These are phyloP conservation scores for Ochropacha duplaris DNA, from an alignment of 2,888 invertebrate species.

Conservation along the genomic window DNA sequence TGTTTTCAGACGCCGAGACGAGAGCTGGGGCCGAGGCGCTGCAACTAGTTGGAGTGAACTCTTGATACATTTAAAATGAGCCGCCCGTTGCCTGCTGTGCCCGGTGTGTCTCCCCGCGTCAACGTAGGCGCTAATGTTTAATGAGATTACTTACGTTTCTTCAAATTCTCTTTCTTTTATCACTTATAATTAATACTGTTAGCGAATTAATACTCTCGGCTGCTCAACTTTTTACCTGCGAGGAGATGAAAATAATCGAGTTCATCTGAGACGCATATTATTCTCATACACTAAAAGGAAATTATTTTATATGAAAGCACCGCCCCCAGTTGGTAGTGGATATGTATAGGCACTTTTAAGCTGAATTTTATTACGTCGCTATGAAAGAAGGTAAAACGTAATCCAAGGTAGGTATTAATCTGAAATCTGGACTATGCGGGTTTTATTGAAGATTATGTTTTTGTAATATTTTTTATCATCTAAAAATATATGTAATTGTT, in stretches of 20 bases:
- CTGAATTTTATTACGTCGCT: constrained; percentile 81
- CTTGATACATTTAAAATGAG: constrained; percentile 78
- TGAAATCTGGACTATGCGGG: constrained; percentile 55
- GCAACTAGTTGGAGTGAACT: constrained; percentile 63
- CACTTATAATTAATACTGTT: constrained; percentile 22
- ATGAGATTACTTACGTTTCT: constrained; percentile 52
- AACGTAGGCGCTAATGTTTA: constrained; percentile 53
- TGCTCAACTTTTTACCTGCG: constrained; percentile 22
- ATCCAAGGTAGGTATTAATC: constrained; percentile 74
- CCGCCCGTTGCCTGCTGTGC: constrained; percentile 29
- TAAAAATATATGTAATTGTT: neutral
- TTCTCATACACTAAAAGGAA: constrained; percentile 42
- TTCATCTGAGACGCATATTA: constrained; percentile 35
- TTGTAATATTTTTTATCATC: constrained; percentile 26
- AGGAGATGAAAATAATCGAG: constrained; percentile 25
- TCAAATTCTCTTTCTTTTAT: constrained; percentile 24
- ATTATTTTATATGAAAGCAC: constrained; percentile 44
- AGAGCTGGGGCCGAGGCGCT: constrained; percentile 33
- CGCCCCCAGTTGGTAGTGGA: constrained; percentile 34
- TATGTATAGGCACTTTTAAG: constrained; percentile 68
- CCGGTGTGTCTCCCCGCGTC: constrained; percentile 20
- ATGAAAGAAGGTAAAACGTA: constrained; percentile 78
- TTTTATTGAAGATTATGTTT: constrained; percentile 43
- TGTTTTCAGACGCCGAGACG: constrained; percentile 69
- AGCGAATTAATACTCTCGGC: constrained; percentile 19